Evolutionary conservation across 2,797 vertebrate species (phyloP).

Genomic region (Myoxocephalus aenaeus): DNA sequence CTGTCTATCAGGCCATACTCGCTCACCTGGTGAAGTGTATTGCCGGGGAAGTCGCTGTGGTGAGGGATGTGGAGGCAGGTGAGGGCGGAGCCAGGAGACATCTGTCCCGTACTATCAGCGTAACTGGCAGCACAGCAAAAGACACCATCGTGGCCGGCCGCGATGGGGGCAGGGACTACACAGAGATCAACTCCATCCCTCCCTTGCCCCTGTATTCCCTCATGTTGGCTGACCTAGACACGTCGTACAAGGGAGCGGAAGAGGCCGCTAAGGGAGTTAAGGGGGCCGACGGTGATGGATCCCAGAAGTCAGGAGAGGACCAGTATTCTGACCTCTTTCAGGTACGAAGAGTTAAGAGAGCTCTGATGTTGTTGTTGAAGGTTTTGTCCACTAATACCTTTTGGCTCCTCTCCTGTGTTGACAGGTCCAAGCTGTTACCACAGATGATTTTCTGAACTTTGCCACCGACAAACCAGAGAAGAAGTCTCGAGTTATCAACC

Average conservation of each 20-base stretch:
- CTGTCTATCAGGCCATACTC: conserved; percentile 87
- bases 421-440: conserved; percentile 88
- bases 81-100: conserved; percentile 93
- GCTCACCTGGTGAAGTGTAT: conserved; percentile 99
- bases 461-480: conserved; percentile 94
- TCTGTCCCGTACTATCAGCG: conserved; percentile 97
- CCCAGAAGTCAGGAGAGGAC: conserved; percentile 86
- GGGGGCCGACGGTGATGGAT: conserved; percentile 79
- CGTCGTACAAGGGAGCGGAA: conserved; percentile 89
- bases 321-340: conserved; percentile 96
- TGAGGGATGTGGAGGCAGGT: conserved; percentile 93
- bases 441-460: conserved; percentile 95
- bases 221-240: conserved; percentile 94
- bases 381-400: neutral
- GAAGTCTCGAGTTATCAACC: conserved; percentile 95
- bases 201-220: conserved; percentile 93
- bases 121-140: conserved; percentile 98
- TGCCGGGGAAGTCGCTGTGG: conserved; percentile 96
- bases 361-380: neutral
- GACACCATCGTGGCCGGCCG: conserved; percentile 96
- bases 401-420: neutral
- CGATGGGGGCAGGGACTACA: conserved; percentile 96
- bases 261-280: conserved; percentile 88
- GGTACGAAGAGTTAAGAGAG: conserved; percentile 47
- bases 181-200: conserved; percentile 99